Percentiles rank a stretch among this genome's conserved stretches.
These are phyloP conservation scores for Vidua macroura DNA, from an alignment of 2,113 vertebrate genomes.

Conservation along the genomic window DNA sequence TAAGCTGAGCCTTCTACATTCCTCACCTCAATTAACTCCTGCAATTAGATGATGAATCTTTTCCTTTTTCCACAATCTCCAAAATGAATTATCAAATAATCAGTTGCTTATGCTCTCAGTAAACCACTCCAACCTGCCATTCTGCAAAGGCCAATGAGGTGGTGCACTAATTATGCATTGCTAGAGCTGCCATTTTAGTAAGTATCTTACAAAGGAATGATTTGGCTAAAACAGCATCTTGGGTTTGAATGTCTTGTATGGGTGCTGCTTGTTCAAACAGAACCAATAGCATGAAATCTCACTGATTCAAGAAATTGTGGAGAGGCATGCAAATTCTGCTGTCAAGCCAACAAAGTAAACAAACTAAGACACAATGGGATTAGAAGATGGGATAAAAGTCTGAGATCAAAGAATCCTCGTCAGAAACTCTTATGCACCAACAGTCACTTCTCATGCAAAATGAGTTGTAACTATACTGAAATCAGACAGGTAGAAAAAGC, in stretches of 20 bases:
- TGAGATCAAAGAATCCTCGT: slow-evolving; percentile 22
- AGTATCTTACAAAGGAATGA: background rate
- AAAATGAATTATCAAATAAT: slow-evolving; percentile 8
- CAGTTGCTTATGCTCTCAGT: background rate
- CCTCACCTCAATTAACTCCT: background rate
- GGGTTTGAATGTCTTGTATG: background rate
- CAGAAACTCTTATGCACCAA: background rate
- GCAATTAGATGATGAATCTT: background rate
- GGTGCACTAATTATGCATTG: background rate
- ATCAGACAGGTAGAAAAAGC: slow-evolving; percentile 29
- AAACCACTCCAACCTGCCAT: background rate
- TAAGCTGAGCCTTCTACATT: background rate
- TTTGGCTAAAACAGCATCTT: background rate
- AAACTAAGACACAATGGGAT: slow-evolving; percentile 12
- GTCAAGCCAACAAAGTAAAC: slow-evolving; percentile 18
- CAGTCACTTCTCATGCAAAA: slow-evolving; percentile 33
- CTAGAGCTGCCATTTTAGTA: background rate
- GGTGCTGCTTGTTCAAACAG: background rate
- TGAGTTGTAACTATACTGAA: slow-evolving; percentile 1
- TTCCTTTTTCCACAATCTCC: background rate
- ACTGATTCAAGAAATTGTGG: background rate
- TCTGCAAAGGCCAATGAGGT: background rate
- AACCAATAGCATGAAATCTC: background rate
- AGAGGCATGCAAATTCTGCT: background rate
- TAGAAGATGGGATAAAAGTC: slow-evolving; percentile 19